Percentiles rank a stretch among this genome's conserved stretches.
Evolutionary conservation across 2,888 invertebrate genomes (phyloP).

Genomic region (Dioctria rufipes): DNA sequence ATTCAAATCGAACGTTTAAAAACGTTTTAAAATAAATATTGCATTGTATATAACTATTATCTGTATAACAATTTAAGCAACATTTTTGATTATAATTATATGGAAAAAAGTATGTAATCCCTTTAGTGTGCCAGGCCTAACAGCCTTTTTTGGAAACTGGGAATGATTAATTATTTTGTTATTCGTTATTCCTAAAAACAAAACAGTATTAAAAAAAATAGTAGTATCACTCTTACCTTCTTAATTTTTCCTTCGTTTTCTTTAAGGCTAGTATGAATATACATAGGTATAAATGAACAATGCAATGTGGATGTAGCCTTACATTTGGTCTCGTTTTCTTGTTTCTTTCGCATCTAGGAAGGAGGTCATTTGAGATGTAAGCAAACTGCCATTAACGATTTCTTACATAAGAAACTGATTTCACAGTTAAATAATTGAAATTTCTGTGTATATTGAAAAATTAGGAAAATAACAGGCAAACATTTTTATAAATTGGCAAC

Average conservation of each 20-base stretch:
- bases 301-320: too few species aligned
- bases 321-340: too few species aligned
- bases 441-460: background rate
- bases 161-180: background rate
- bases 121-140: background rate
- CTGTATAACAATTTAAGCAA: background rate
- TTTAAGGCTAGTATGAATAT: too few species aligned
- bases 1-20: conserved; percentile 12
- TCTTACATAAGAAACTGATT: background rate
- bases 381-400: background rate
- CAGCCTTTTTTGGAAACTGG: background rate
- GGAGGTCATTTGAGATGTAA: background rate
- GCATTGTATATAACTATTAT: background rate
- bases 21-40: conserved; percentile 7
- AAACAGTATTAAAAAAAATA: background rate
- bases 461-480: background rate
- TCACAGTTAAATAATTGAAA: background rate
- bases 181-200: background rate
- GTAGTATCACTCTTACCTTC: background rate
- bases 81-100: background rate
- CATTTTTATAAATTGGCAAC: background rate
- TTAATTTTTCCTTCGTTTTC: background rate
- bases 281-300: too few species aligned
- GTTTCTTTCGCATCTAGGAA: background rate
- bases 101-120: background rate